A percentile compares a stretch with the other conserved stretches of the same genome.
phyloP scores from a whole-genome alignment of 2,797 vertebrate species.

The Pseudotriccus pelzelni region DNA sequence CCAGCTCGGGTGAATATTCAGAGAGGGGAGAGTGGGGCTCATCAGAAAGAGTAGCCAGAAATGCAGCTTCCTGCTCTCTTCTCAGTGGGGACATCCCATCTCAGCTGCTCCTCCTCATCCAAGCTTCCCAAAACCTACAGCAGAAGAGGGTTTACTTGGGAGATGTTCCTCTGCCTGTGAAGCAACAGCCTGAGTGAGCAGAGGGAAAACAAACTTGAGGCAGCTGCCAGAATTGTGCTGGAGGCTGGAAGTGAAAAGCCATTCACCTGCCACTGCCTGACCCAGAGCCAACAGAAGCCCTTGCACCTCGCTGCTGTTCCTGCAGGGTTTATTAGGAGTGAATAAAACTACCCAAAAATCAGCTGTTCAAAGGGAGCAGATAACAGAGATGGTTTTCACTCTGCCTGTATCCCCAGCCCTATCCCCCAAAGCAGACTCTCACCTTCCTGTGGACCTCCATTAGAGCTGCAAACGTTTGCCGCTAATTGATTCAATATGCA shows the following conservation, averaged over 20 bases:
- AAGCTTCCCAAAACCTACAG: neutral
- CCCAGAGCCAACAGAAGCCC: neutral
- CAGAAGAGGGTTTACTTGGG: neutral
- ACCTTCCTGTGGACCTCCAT: neutral
- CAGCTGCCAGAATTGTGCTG: neutral
- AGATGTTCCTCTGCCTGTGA: neutral
- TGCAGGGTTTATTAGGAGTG: neutral
- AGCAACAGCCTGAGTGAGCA: neutral
- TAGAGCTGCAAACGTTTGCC: neutral
- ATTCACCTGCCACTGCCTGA: neutral
- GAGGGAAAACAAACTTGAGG: neutral
- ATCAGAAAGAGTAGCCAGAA: neutral
- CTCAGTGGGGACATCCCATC: neutral
- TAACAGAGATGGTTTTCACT: neutral
- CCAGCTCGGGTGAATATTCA: neutral
- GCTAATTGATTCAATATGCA: slow-evolving; percentile 1
- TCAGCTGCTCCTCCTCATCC: neutral
- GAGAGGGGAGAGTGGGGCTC: rapidly evolving
- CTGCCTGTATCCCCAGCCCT: neutral
- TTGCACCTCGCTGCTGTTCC: neutral
- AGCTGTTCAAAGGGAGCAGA: neutral
- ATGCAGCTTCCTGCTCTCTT: rapidly evolving
- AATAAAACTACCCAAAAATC: neutral
- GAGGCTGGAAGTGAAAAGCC: neutral
- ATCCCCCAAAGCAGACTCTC: neutral